These are phyloP conservation scores for Nysson spinosus DNA, from an alignment of 2,888 invertebrate genomes.

Conservation along the genomic window DNA sequence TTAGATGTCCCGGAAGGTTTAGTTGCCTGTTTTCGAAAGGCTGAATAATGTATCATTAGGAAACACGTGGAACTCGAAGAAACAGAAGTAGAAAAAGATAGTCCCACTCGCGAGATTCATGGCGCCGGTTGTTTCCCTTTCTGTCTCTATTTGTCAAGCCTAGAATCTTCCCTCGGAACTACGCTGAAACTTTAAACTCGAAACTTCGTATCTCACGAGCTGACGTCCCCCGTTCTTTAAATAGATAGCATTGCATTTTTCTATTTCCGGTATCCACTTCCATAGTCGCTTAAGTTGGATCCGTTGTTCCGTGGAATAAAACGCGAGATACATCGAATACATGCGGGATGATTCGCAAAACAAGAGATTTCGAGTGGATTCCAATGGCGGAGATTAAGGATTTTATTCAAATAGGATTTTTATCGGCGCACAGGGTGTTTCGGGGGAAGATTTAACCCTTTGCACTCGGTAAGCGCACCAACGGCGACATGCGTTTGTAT, in stretches of 20 bases:
- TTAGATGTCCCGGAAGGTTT: background rate
- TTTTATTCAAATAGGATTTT: too few species aligned
- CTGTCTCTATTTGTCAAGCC: conserved; percentile 49
- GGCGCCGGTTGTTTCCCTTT: conserved; percentile 47
- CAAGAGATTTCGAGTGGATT: too few species aligned
- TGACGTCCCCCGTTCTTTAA: conserved; percentile 45
- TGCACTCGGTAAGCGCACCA: too few species aligned
- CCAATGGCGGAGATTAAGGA: too few species aligned
- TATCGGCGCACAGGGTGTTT: too few species aligned
- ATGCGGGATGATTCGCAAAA: too few species aligned
- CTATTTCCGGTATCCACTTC: background rate
- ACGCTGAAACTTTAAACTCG: conserved; percentile 38
- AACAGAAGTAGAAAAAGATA: conserved; percentile 27
- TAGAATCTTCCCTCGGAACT: conserved; percentile 21
- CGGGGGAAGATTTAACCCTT: too few species aligned
- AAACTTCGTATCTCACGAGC: conserved; percentile 42
- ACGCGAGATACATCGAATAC: too few species aligned
- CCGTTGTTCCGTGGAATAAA: too few species aligned
- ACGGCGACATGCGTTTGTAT: too few species aligned
- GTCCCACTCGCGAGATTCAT: conserved; percentile 42
- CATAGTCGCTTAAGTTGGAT: too few species aligned
- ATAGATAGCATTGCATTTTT: conserved; percentile 26
- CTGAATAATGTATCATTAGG: background rate
- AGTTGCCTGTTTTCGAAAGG: background rate
- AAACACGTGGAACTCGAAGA: conserved; percentile 34